Conservation (phyloP, 2,888 invertebrate species). For the Acheta domesticus region DNA sequence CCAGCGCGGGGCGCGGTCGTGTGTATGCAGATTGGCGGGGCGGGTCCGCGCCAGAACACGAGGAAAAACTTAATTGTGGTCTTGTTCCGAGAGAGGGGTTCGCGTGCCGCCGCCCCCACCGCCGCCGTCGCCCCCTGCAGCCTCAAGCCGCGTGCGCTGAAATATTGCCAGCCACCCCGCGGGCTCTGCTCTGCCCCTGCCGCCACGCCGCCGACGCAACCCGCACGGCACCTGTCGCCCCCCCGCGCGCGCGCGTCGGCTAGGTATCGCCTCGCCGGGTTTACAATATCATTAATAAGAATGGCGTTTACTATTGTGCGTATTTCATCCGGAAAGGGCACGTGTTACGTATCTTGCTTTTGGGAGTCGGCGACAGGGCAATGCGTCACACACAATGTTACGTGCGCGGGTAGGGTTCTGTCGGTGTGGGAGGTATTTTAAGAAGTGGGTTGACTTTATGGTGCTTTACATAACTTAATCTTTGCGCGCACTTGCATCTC, state of each 20-base stretch:
- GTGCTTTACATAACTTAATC: no score
- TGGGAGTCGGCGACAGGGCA: no score
- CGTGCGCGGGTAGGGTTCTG: no score
- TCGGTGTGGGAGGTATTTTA: no score
- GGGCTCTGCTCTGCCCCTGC: neutral
- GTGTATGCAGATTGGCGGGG: constrained; percentile 18
- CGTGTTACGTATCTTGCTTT: no score
- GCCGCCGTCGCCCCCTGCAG: neutral
- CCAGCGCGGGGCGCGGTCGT: neutral
- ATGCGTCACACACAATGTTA: no score
- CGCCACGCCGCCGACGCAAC: neutral
- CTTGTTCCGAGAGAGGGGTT: neutral
- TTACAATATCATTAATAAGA: neutral
- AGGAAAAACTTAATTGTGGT: constrained; percentile 10
- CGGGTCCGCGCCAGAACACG: constrained; percentile 5
- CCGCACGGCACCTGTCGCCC: neutral
- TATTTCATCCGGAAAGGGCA: neutral
- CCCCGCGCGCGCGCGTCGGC: neutral
- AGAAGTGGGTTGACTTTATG: no score
- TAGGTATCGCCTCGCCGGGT: neutral
- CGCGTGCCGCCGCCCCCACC: neutral
- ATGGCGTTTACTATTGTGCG: neutral
- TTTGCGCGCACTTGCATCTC: no score
- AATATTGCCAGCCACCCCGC: neutral
- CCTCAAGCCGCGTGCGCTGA: neutral